A percentile compares a stretch with the other conserved stretches of the same genome.
phyloP scores from a whole-genome alignment of 2,888 invertebrate genomes.

The Tromatobia lineatoria region DNA sequence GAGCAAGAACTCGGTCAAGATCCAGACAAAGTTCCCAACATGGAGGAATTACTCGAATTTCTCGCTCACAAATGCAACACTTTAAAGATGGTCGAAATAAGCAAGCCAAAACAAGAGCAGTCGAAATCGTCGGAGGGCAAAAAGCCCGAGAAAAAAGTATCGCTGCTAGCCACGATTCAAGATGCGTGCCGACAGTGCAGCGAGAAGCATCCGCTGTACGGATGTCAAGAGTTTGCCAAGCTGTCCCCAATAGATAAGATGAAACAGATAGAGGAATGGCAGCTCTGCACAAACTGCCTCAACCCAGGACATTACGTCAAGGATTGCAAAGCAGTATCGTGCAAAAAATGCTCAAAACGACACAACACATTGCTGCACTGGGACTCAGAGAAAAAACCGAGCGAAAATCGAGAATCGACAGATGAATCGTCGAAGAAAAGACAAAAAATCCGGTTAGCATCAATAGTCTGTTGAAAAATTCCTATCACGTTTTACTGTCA shows the following conservation, averaged over 20 bases:
- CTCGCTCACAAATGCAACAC: slow-evolving; percentile 32
- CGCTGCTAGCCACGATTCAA: slow-evolving; percentile 23
- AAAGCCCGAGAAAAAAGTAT: slow-evolving; percentile 14
- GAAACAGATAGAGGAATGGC: slow-evolving; percentile 17
- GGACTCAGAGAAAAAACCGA: slow-evolving; percentile 23
- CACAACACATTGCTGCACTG: slow-evolving; percentile 45
- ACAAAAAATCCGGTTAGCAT: slow-evolving; percentile 17
- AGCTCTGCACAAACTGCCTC: slow-evolving; percentile 27
- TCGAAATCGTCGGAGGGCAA: slow-evolving; percentile 13
- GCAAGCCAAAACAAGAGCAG: slow-evolving; percentile 24
- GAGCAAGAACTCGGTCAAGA: slow-evolving; percentile 48
- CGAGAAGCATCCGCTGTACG: slow-evolving; percentile 24
- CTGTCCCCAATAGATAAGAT: slow-evolving; percentile 25
- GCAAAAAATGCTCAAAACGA: slow-evolving; percentile 38
- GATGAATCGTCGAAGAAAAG: slow-evolving; percentile 1
- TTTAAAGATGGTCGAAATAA: slow-evolving; percentile 14
- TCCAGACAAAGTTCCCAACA: slow-evolving; percentile 26
- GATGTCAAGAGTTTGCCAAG: slow-evolving; percentile 39
- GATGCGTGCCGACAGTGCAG: slow-evolving; percentile 23
- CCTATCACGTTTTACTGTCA: slow-evolving; percentile 30
- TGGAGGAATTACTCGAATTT: slow-evolving; percentile 35
- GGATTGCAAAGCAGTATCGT: slow-evolving; percentile 41
- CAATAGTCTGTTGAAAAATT: slow-evolving; percentile 28
- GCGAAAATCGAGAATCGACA: slow-evolving; percentile 21
- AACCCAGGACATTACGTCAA: slow-evolving; percentile 40